A percentile compares a stretch with the other conserved stretches of the same genome.
Conservation (phyloP, 1,140 invertebrate genomes). For the Leucophenga varia region DNA sequence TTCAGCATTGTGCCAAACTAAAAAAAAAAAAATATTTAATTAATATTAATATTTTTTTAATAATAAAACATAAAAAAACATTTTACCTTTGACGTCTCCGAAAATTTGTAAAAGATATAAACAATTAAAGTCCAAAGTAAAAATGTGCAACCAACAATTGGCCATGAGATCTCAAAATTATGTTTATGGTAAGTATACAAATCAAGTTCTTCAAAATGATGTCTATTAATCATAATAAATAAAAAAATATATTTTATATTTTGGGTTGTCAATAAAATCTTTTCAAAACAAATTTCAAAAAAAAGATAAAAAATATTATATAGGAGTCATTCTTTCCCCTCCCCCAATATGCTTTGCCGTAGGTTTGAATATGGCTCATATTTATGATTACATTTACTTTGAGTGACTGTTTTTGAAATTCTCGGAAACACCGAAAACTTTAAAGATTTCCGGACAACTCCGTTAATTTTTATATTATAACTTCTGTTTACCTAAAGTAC, state of each 20-base stretch:
- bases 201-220: too few relatives aligned
- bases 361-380: too few relatives aligned
- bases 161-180: constrained; percentile 1
- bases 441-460: too few relatives aligned
- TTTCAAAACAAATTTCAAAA: too few relatives aligned
- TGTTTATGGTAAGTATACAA: too few relatives aligned
- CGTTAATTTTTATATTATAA: too few relatives aligned
- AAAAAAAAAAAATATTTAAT: not conserved
- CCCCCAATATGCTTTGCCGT: not conserved
- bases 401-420: too few relatives aligned
- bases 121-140: constrained; percentile 10
- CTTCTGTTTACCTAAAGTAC: constrained; percentile 8
- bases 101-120: constrained; percentile 12
- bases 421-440: too few relatives aligned
- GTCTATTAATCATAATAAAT: not conserved
- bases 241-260: not conserved
- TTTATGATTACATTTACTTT: too few relatives aligned
- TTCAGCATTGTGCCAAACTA: constrained; percentile 16
- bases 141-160: not conserved
- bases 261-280: too few relatives aligned
- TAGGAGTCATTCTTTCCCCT: not conserved
- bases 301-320: not conserved
- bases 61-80: not conserved
- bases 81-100: constrained; percentile 6
- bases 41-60: too few relatives aligned